Evolutionary conservation across 1,140 invertebrate genomes (phyloP), one percentile per base, ranked within the genome.

Genomic region (Pristionchus pacificus): DNA sequence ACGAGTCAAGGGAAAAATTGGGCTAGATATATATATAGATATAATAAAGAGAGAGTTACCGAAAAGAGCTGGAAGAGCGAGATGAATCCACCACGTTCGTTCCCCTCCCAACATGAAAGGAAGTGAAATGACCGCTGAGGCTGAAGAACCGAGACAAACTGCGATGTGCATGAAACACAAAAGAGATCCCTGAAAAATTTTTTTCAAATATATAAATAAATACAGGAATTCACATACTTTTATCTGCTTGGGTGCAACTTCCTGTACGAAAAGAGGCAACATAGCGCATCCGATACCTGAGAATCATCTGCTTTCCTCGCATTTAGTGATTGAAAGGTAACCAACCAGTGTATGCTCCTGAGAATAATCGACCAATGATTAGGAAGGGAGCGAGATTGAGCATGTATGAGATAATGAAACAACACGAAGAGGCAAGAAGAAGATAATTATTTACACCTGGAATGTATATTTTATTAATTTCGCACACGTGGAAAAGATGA

Each of bases 91-190:
- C 70, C 70, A 72, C 1, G 70, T 72, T 27, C n/a, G 28, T 2
- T 72, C 70, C 2, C 58, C 31, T 61, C 70, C 70, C 10, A 72
- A 32, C 70, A 72, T 72, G 61, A 65, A 72, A 13, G 63, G 62
- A 33, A 72, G 70, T 25, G 70, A 72, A 32, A 72, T 49, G 24
- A 72, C 49, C 19, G 70, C 70, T 33, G 49, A 63, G 13, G 65
- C 30, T 1, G 70, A 55, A n/a, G 70, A 65, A 15, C 70, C 70
- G 14, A 72, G 66, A 67, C 70, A 66, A 15, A 64, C 70, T 13
- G 70, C 63, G 30, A 72, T 72, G 57, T 72, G 70, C 14, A 72
- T n/a, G 29, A 72, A 72, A 25, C 70, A 72, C 28, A 58, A 38
- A 30, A 72, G 58, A 0, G 70, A 72, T 27, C 70, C 70, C 65